phyloP scores from a whole-genome alignment of 2,888 invertebrate species.

The Drosophila macrothrix region DNA sequence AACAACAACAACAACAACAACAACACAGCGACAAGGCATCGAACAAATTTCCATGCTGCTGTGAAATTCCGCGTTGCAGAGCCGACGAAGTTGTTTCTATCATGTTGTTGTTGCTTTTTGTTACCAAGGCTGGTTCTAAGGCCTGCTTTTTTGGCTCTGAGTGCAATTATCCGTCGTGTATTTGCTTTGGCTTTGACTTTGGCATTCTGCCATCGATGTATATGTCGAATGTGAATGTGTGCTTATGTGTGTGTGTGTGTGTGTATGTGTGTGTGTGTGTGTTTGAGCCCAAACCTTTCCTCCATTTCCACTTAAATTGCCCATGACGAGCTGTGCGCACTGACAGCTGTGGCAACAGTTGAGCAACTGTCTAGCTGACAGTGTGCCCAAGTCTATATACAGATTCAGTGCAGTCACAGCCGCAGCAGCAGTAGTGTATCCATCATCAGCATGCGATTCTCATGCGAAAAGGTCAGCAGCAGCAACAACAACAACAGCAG shows the following conservation, averaged over 20 bases:
- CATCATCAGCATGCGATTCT: constrained; percentile 78
- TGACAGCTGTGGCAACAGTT: constrained; percentile 71
- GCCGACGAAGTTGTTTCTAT: constrained; percentile 59
- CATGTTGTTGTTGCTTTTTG: constrained; percentile 39
- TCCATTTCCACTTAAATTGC: constrained; percentile 81
- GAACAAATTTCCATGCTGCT: constrained; percentile 83
- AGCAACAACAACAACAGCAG: constrained; percentile 18
- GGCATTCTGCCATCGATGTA: constrained; percentile 60
- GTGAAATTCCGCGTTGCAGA: constrained; percentile 75
- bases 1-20: constrained; percentile 30
- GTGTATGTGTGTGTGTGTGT: constrained; percentile 9
- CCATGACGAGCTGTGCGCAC: constrained; percentile 80
- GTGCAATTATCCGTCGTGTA: constrained; percentile 73
- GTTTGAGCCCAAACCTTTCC: constrained; percentile 65
- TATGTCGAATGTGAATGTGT: constrained; percentile 51
- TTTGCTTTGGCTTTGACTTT: constrained; percentile 60
- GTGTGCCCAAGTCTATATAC: constrained; percentile 49
- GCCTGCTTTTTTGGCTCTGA: constrained; percentile 46
- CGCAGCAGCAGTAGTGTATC: constrained; percentile 61
- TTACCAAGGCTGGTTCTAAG: constrained; percentile 48
- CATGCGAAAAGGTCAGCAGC: constrained; percentile 78
- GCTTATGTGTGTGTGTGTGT: constrained; percentile 11
- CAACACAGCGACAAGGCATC: constrained; percentile 70
- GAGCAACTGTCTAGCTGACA: constrained; percentile 71
- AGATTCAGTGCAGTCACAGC: constrained; percentile 35